Evolutionary conservation across 37 sponge, comb jelly and placozoan genomes (phyloP).

Genomic region (Crambe crambe): DNA sequence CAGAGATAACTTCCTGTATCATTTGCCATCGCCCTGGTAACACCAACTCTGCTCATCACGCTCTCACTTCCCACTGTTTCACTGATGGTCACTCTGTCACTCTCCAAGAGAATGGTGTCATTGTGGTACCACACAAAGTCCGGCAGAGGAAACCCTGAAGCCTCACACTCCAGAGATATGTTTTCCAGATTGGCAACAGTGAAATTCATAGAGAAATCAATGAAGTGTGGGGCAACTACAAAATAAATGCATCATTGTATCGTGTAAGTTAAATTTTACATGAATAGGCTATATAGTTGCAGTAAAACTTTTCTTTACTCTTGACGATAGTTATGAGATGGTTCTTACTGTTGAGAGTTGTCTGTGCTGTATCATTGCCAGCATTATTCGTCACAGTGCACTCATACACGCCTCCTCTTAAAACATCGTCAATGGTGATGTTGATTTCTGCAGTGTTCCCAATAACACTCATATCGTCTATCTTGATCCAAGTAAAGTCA

Average conservation of each 20-base stretch:
- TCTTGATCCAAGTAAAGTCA: background rate
- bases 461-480: background rate
- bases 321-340: too few relatives aligned
- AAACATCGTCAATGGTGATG: background rate
- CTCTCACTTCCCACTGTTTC: background rate
- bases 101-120: constrained; percentile 7
- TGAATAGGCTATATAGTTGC: constrained; percentile 33
- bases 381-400: background rate
- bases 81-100: background rate
- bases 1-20: constrained; percentile 60
- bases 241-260: background rate
- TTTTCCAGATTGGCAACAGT: constrained; percentile 9
- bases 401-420: background rate
- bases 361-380: background rate
- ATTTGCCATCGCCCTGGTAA: constrained; percentile 17
- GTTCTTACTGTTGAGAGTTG: background rate
- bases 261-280: constrained; percentile 1
- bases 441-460: background rate
- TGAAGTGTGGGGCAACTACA: background rate
- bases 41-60: constrained; percentile 11
- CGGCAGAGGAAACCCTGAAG: constrained; percentile 39
- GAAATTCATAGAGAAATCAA: background rate
- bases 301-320: too few relatives aligned
- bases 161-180: constrained; percentile 22
- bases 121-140: constrained; percentile 57